Evolutionary conservation across 2,888 invertebrate genomes (phyloP), one percentile per base, ranked within the genome.

Genomic region (Argyra leucocephala): DNA sequence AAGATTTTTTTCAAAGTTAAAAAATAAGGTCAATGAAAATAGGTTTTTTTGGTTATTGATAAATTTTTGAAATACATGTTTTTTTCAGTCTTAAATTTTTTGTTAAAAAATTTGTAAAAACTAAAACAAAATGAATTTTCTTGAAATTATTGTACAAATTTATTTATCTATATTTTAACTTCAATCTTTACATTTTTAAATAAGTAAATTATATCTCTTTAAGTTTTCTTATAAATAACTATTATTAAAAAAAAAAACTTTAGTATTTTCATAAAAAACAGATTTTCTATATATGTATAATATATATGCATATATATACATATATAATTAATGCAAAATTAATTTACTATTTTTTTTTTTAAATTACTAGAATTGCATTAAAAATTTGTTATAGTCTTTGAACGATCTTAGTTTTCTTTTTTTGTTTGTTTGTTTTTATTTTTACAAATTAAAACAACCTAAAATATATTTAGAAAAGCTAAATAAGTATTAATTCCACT

Each of bases 361-460:
- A n/a, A 48, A 48, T 48, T n/a, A 48, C 48, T 48, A 48, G 4
- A 48, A 48, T 48, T 48, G 48, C n/a, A 48, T 48, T 48, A 48
- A 48, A 48, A 48, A 48, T 48, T 48, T 48, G 5, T 48, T 48
- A 18, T 48, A 48, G 48, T 48, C 48, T 48, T 48, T 48, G n/a
- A 48, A 48, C 48, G 48, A 48, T 48, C 48, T 48, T 48, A 48
- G 15, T 48, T 48, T 12, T 48, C 15, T 18, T 48, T 48, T 48
- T n/a, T n/a, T n/a, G n/a, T n/a, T n/a, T n/a, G n/a, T n/a, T n/a
- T n/a, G n/a, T n/a, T n/a, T n/a, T n/a, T n/a, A n/a, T n/a, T 15
- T 48, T 48, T n/a, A 48, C 15, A 48, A 48, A 48, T n/a, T 48
- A 48, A 48, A 48, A 48, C 48, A 48, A 48, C 48, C 48, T 48